phyloP scores from a whole-genome alignment of 2,797 vertebrate species.

The Choloepus didactylus region DNA sequence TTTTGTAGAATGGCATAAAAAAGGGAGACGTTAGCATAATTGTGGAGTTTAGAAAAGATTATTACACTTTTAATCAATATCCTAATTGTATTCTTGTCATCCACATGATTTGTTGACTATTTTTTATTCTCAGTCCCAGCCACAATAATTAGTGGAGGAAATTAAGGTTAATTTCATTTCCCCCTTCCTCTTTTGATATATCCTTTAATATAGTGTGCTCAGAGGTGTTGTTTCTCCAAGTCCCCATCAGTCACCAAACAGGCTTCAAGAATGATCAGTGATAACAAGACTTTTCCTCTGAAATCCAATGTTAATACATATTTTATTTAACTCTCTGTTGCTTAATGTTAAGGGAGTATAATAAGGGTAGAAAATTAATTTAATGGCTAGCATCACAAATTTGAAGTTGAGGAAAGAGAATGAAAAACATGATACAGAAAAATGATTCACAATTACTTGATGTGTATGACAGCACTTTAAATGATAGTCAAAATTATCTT shows the following conservation, averaged over 20 bases:
- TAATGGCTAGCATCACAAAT: background rate
- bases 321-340: background rate
- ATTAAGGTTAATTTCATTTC: background rate
- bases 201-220: background rate
- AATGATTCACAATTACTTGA: background rate
- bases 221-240: background rate
- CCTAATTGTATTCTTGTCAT: background rate
- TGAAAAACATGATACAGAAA: background rate
- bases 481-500: background rate
- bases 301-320: background rate
- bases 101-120: background rate
- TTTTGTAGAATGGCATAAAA: background rate
- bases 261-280: background rate
- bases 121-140: background rate
- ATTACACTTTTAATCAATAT: background rate
- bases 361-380: background rate
- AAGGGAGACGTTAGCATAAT: background rate
- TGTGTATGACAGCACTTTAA: background rate
- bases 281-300: background rate
- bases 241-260: background rate
- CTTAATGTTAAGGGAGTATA: background rate
- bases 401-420: background rate
- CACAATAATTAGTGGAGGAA: background rate
- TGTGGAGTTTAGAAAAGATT: background rate
- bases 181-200: background rate